A percentile compares a stretch with the other conserved stretches of the same genome.
Conservation (phyloP, 37 sponge, comb jelly and placozoan species). For the Agelas oroides region DNA sequence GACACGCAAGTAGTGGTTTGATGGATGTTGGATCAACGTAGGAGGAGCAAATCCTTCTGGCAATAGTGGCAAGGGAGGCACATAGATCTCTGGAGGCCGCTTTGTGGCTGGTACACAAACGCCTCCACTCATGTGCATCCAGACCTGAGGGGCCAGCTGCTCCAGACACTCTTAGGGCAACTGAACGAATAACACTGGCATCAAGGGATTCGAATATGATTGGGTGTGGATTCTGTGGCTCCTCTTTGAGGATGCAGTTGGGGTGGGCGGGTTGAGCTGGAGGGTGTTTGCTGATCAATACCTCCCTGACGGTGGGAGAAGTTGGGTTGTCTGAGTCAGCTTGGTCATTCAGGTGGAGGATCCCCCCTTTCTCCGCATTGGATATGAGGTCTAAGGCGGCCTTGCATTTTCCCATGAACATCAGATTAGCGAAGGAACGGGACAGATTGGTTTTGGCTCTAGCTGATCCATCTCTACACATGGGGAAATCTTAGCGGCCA, state of each 20-base stretch:
- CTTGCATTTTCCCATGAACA: constrained; percentile 31
- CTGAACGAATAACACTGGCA: constrained; percentile 16
- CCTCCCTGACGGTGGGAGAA: background rate
- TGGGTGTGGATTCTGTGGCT: background rate
- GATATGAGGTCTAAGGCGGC: constrained; percentile 34
- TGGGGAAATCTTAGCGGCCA: background rate
- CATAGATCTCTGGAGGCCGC: constrained; percentile 20
- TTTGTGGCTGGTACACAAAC: constrained; percentile 19
- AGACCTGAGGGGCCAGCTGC: constrained; percentile 41
- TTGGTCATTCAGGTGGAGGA: constrained; percentile 6
- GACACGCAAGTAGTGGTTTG: background rate
- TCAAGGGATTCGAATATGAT: too few relatives aligned
- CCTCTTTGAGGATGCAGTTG: background rate
- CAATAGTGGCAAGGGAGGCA: constrained; percentile 3
- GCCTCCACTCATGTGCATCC: constrained; percentile 21
- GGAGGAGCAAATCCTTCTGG: constrained; percentile 8
- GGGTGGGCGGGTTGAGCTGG: background rate
- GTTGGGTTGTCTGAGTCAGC: background rate
- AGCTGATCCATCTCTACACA: background rate
- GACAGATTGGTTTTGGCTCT: background rate
- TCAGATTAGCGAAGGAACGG: constrained; percentile 31
- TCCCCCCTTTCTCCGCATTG: background rate
- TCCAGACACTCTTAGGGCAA: background rate
- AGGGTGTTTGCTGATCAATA: constrained; percentile 11
- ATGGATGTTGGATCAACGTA: constrained; percentile 24